phyloP scores from a whole-genome alignment of 2,797 vertebrate species.

The Micropoecilia bifurca region DNA sequence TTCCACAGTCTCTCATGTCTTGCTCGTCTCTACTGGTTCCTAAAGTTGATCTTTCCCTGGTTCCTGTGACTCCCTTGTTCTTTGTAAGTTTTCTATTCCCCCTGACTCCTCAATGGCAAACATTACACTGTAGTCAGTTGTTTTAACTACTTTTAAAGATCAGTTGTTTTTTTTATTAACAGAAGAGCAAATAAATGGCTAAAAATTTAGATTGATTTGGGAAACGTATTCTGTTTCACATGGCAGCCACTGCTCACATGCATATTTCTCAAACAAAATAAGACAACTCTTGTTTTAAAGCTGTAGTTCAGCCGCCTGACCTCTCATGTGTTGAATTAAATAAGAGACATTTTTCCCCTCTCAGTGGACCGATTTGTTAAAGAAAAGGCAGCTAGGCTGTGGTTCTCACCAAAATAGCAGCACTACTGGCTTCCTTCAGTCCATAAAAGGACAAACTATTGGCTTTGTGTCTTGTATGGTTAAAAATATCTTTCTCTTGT shows the following conservation, averaged over 20 bases:
- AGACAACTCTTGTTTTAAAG: not conserved
- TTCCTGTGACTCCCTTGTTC: not conserved
- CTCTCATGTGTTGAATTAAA: conserved; percentile 19
- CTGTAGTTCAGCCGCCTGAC: conserved; percentile 18
- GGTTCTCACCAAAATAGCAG: conserved; percentile 19
- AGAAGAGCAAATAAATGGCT: not conserved
- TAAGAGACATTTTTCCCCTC: conserved; percentile 8
- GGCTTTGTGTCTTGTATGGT: conserved; percentile 5
- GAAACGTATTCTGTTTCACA: not conserved
- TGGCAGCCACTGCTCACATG: not conserved
- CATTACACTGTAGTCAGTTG: not conserved
- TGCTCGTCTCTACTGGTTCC: not conserved
- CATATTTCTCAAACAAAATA: not conserved
- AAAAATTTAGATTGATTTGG: not conserved
- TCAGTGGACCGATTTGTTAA: conserved; percentile 19
- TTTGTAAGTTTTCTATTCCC: not conserved
- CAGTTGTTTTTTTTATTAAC: not conserved
- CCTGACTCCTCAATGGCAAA: too few species aligned
- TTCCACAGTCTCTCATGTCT: not conserved
- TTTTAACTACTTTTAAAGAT: not conserved
- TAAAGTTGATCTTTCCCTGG: not conserved
- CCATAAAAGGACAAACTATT: conserved; percentile 43
- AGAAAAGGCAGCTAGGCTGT: conserved; percentile 25
- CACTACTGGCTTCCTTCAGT: conserved; percentile 10
- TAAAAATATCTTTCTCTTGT: conserved; percentile 34